Evolutionary conservation across 2,797 vertebrate genomes (phyloP).

Genomic region (Coendou prehensilis): DNA sequence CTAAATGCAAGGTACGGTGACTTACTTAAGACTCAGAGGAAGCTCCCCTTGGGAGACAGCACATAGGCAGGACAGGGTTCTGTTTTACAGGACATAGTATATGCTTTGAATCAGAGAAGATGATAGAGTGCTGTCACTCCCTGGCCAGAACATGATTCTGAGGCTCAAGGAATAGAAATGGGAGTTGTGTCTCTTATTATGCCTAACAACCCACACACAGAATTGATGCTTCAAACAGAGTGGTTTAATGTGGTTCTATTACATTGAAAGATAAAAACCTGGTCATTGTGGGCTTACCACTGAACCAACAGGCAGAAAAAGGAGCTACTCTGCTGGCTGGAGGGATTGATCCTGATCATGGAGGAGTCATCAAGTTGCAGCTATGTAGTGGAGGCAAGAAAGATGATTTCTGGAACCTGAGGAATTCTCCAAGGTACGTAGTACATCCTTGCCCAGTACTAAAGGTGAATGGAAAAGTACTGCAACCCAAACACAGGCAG

Average conservation of each 20-base stretch:
- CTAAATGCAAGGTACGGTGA: background rate
- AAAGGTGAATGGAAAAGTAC: background rate
- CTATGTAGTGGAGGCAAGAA: background rate
- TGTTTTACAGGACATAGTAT: background rate
- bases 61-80: background rate
- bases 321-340: background rate
- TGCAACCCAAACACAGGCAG: background rate
- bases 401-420: background rate
- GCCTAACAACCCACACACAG: background rate
- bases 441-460: background rate
- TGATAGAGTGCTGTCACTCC: background rate
- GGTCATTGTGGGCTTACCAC: background rate
- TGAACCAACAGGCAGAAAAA: background rate
- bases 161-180: background rate
- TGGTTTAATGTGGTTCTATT: background rate
- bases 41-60: background rate
- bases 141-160: background rate
- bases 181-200: background rate
- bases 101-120: slow-evolving; percentile 23
- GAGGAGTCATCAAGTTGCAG: background rate
- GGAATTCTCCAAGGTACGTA: background rate
- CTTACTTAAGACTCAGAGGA: background rate
- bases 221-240: background rate
- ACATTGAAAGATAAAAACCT: background rate
- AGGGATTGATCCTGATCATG: background rate